Percentiles rank a stretch among this genome's conserved stretches.
Evolutionary conservation across 2,113 vertebrate species (phyloP).

Genomic region (Amia ocellicauda): DNA sequence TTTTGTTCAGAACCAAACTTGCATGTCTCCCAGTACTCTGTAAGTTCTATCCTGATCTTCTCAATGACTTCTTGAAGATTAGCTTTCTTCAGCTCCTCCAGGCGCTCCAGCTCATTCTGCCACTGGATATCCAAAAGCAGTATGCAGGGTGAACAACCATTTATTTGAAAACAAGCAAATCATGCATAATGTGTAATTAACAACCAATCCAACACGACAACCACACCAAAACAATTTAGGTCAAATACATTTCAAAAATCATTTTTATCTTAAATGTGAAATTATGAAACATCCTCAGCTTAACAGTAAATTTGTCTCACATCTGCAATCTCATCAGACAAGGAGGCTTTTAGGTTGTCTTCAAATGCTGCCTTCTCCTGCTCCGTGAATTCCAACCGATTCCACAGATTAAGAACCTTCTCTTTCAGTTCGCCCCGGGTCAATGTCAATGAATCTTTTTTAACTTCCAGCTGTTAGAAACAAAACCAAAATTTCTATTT

Average conservation of each 20-base stretch:
- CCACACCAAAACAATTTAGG: no score
- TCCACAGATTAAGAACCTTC: constrained; percentile 37
- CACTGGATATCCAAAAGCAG: no score
- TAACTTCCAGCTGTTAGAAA: constrained; percentile 33
- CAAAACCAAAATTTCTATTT: background rate
- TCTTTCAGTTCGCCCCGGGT: constrained; percentile 39
- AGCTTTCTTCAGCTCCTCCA: constrained; percentile 34
- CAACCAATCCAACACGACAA: no score
- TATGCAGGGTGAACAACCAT: no score
- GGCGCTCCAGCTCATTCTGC: constrained; percentile 29
- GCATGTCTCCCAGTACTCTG: constrained; percentile 39
- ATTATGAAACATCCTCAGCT: no score
- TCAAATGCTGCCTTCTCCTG: constrained; percentile 29
- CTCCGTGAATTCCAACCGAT: constrained; percentile 36
- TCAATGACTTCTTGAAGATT: constrained; percentile 30
- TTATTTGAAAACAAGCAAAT: no score
- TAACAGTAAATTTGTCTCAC: constrained; percentile 21
- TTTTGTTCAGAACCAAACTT: constrained; percentile 30
- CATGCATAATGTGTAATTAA: no score
- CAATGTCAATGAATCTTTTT: constrained; percentile 34
- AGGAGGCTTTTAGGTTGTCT: constrained; percentile 17
- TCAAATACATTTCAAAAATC: no score
- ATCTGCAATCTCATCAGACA: constrained; percentile 38
- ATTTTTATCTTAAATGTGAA: no score
- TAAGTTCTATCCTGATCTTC: constrained; percentile 32